These are phyloP conservation scores for Microplitis manilae DNA, from an alignment of 2,888 invertebrate genomes.

Conservation along the genomic window DNA sequence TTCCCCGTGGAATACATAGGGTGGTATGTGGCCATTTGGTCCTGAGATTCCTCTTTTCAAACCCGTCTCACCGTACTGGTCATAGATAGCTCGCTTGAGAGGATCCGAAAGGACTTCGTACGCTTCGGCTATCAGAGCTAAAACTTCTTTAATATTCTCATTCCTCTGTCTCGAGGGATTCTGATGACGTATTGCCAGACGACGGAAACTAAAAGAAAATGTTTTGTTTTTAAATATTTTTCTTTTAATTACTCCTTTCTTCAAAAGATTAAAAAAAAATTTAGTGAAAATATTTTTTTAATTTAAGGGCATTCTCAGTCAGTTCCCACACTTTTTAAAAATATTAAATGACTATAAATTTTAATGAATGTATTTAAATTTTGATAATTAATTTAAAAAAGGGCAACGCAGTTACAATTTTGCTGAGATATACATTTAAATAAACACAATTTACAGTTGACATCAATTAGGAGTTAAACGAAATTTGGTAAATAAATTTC, in stretches of 20 bases:
- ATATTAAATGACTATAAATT: no score
- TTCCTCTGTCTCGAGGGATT: constrained; percentile 74
- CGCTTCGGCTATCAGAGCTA: constrained; percentile 82
- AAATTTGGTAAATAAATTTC: no score
- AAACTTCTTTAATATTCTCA: constrained; percentile 63
- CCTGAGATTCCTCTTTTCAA: constrained; percentile 85
- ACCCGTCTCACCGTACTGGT: constrained; percentile 92
- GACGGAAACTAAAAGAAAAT: constrained; percentile 70
- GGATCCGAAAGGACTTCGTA: constrained; percentile 84
- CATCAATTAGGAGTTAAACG: no score
- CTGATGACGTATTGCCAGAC: constrained; percentile 74
- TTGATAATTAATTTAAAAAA: no score
- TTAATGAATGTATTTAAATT: no score
- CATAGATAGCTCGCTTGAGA: constrained; percentile 82
- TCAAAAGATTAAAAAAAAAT: constrained; percentile 11
- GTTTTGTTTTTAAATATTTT: neutral
- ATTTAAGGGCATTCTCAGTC: no score
- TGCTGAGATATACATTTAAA: no score
- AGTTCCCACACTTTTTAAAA: no score
- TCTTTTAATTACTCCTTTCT: neutral
- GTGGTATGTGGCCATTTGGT: constrained; percentile 78
- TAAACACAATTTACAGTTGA: no score
- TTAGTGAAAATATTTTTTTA: neutral
- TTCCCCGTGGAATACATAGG: constrained; percentile 88
- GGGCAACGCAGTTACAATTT: no score